Percentiles rank a stretch among this genome's conserved stretches.
These are phyloP conservation scores for Philopotamus ludificatus DNA, from an alignment of 1,140 invertebrate species.

Conservation along the genomic window DNA sequence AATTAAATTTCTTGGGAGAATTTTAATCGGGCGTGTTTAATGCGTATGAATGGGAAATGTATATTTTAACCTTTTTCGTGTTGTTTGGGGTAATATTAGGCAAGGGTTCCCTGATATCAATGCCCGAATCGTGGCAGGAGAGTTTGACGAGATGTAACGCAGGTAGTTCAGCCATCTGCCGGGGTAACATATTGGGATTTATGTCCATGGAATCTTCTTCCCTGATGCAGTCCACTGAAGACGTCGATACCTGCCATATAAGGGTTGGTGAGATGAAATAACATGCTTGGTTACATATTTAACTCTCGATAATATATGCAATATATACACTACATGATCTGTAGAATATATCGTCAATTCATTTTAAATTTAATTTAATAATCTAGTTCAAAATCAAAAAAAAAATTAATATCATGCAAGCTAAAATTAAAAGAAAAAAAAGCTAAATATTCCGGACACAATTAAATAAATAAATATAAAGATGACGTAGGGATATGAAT, in stretches of 20 bases:
- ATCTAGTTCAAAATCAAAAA: too few relatives aligned
- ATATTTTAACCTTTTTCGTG: slow-evolving; percentile 51
- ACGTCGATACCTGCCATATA: slow-evolving; percentile 22
- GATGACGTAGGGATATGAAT: too few relatives aligned
- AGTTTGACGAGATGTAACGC: slow-evolving; percentile 65
- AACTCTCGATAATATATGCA: too few relatives aligned
- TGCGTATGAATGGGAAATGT: too few relatives aligned
- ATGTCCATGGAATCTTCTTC: slow-evolving; percentile 16
- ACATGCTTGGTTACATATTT: too few relatives aligned
- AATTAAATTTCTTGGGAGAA: too few relatives aligned
- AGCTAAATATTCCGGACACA: too few relatives aligned
- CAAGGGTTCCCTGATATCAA: slow-evolving; percentile 76
- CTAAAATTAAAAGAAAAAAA: too few relatives aligned
- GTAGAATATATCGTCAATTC: not conserved
- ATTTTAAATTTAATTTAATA: not conserved
- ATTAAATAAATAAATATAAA: too few relatives aligned
- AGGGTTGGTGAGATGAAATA: slow-evolving; percentile 6
- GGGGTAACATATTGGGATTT: slow-evolving; percentile 9
- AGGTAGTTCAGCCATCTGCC: slow-evolving; percentile 43
- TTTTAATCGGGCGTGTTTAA: too few relatives aligned
- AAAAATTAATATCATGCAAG: too few relatives aligned
- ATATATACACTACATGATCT: too few relatives aligned
- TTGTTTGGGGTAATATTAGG: slow-evolving; percentile 50
- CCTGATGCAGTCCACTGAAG: slow-evolving; percentile 23
- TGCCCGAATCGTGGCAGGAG: slow-evolving; percentile 85